Conservation (phyloP, 2,888 invertebrate species). For the Drosophila affinis region DNA sequence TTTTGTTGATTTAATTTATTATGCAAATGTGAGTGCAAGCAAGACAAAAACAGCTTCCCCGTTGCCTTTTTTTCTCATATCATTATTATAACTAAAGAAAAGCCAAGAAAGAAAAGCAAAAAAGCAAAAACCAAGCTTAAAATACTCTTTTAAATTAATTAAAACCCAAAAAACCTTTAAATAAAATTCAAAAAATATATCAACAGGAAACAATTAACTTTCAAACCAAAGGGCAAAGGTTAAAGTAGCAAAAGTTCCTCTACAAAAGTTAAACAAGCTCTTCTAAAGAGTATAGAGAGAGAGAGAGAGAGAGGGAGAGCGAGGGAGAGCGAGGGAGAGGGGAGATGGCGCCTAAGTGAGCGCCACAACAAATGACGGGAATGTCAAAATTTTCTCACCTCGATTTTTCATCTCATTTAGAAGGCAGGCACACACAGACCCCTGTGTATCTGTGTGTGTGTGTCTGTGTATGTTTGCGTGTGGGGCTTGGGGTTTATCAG, state of each 20-base stretch:
- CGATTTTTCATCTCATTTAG: constrained; percentile 78
- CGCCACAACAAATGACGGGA: constrained; percentile 65
- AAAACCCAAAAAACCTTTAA: no score
- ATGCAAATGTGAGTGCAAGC: constrained; percentile 57
- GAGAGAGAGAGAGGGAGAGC: constrained; percentile 11
- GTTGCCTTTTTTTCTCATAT: constrained; percentile 35
- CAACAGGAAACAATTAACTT: no score
- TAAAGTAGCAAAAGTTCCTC: neutral
- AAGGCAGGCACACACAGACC: constrained; percentile 33
- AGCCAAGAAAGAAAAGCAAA: constrained; percentile 9
- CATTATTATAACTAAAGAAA: constrained; percentile 44
- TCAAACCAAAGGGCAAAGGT: no score
- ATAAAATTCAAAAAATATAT: no score
- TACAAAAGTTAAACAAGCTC: neutral
- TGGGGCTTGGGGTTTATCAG: constrained; percentile 61
- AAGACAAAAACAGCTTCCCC: constrained; percentile 19
- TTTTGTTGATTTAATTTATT: constrained; percentile 71
- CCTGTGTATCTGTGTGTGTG: constrained; percentile 12
- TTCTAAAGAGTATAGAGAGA: constrained; percentile 8
- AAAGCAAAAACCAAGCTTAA: neutral
- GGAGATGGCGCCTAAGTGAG: constrained; percentile 46
- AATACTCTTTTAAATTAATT: neutral
- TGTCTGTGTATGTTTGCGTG: constrained; percentile 19
- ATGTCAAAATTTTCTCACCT: constrained; percentile 74
- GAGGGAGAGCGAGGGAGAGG: neutral